phyloP scores from a whole-genome alignment of 2,797 vertebrate species.

The Odontamblyopus rebecca region DNA sequence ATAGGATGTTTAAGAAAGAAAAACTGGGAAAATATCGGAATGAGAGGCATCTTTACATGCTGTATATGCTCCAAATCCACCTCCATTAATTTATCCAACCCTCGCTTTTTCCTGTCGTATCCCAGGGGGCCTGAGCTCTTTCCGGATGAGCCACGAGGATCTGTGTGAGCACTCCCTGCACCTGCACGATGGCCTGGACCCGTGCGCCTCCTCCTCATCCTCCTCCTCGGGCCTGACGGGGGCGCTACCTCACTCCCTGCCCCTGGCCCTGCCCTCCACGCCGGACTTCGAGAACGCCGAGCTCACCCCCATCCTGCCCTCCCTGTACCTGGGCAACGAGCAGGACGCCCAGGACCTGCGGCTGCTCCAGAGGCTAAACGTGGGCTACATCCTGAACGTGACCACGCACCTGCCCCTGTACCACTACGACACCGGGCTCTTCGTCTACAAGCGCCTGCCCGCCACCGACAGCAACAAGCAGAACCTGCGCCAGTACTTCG shows the following conservation, averaged over 20 bases:
- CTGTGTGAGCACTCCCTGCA: slow-evolving; percentile 97
- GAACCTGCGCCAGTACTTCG: slow-evolving; percentile 98
- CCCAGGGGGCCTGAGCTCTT: slow-evolving; percentile 92
- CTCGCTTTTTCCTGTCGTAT: slow-evolving; percentile 17
- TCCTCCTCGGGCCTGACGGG: slow-evolving; percentile 71
- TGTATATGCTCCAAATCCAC: too few relatives aligned
- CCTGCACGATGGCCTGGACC: slow-evolving; percentile 86
- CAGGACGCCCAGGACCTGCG: slow-evolving; percentile 91
- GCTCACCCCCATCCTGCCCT: slow-evolving; percentile 94
- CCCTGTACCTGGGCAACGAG: slow-evolving; percentile 95
- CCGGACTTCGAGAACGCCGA: slow-evolving; percentile 97
- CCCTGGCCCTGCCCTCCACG: slow-evolving; percentile 79
- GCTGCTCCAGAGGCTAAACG: slow-evolving; percentile 89
- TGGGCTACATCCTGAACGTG: slow-evolving; percentile 93
- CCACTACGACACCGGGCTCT: slow-evolving; percentile 91
- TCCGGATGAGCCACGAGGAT: slow-evolving; percentile 92
- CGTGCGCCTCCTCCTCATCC: slow-evolving; percentile 66
- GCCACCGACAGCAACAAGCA: slow-evolving; percentile 99
- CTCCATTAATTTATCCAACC: background rate
- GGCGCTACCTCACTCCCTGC: slow-evolving; percentile 86
- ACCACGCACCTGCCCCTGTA: slow-evolving; percentile 97
- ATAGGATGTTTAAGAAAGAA: too few relatives aligned
- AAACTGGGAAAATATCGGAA: too few relatives aligned
- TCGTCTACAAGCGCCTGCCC: slow-evolving; percentile 94
- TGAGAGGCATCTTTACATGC: too few relatives aligned